A percentile compares a stretch with the other conserved stretches of the same genome.
These are phyloP conservation scores for Chascanopsetta lugubris DNA, from an alignment of 2,113 vertebrate species.

Conservation along the genomic window DNA sequence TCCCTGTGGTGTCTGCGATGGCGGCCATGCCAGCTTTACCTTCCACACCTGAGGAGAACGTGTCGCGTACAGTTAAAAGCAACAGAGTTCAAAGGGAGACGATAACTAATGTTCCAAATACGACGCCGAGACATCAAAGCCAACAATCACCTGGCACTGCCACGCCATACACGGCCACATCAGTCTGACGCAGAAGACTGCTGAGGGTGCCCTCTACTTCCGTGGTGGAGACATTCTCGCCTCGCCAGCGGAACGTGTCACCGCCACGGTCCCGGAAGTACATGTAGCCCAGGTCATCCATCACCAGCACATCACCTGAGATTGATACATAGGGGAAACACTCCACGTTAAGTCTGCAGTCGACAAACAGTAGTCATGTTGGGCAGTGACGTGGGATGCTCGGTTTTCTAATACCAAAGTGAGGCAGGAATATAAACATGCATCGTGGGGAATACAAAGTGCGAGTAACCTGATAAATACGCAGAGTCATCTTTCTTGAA, in stretches of 20 bases:
- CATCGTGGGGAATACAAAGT: background rate
- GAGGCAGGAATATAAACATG: background rate
- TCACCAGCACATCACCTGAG: slow-evolving; percentile 89
- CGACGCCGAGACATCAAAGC: background rate
- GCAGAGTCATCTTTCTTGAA: slow-evolving; percentile 88
- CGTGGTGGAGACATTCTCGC: slow-evolving; percentile 92
- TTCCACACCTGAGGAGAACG: slow-evolving; percentile 83
- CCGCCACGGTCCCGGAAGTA: slow-evolving; percentile 91
- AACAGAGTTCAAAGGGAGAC: background rate
- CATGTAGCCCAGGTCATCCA: slow-evolving; percentile 95
- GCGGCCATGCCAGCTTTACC: slow-evolving; percentile 94
- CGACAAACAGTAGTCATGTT: too few relatives aligned
- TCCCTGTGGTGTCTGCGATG: slow-evolving; percentile 81
- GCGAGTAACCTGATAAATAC: slow-evolving; percentile 87
- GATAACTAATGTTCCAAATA: background rate
- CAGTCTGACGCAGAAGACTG: slow-evolving; percentile 84
- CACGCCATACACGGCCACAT: slow-evolving; percentile 90
- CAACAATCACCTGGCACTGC: slow-evolving; percentile 82
- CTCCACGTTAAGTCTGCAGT: background rate
- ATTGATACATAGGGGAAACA: background rate
- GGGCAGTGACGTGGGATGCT: too few relatives aligned
- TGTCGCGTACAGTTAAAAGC: background rate
- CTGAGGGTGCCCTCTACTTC: slow-evolving; percentile 91
- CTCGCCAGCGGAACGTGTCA: slow-evolving; percentile 93
- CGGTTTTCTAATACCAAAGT: background rate